These are phyloP conservation scores for Macrotrachela quadricornifera DNA, from an alignment of 1,140 invertebrate species.

Conservation along the genomic window DNA sequence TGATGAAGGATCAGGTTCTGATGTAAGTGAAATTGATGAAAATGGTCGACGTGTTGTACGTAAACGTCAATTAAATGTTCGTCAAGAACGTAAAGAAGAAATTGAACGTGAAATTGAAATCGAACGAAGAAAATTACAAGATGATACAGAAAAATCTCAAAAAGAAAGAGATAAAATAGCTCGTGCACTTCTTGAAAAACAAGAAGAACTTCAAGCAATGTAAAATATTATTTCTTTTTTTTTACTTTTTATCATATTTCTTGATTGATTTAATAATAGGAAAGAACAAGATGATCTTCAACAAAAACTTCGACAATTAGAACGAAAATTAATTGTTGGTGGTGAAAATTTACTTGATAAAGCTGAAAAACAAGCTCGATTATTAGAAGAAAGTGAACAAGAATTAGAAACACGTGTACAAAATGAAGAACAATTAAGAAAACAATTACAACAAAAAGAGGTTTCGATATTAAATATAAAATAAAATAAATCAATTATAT, in stretches of 20 bases:
- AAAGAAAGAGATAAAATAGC: conserved; percentile 40
- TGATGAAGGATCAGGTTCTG: not conserved
- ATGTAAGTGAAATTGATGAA: conserved; percentile 7
- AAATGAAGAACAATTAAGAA: conserved; percentile 57
- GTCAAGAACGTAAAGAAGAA: conserved; percentile 25
- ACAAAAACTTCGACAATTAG: conserved; percentile 64
- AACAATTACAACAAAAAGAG: conserved; percentile 45
- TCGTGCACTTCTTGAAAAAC: conserved; percentile 47
- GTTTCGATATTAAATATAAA: conserved; percentile 16
- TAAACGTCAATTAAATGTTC: not conserved
- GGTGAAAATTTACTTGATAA: conserved; percentile 95
- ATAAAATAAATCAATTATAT: conserved; percentile 9
- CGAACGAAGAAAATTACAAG: conserved; percentile 28
- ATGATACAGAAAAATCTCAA: conserved; percentile 35
- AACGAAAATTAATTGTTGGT: conserved; percentile 85
- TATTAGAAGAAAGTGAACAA: conserved; percentile 64
- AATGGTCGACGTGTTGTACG: conserved; percentile 12
- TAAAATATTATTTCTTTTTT: conserved; percentile 13
- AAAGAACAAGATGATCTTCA: conserved; percentile 42
- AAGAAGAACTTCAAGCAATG: conserved; percentile 37
- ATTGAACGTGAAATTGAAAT: conserved; percentile 11
- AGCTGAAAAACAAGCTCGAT: conserved; percentile 69
- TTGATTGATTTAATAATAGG: conserved; percentile 17
- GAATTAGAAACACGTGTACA: conserved; percentile 63
- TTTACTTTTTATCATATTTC: not conserved